Evolutionary conservation across 92 coral and sea anemone species (phyloP), one percentile per base, ranked within the genome.

Genomic region (Umimayanthus kanabou): DNA sequence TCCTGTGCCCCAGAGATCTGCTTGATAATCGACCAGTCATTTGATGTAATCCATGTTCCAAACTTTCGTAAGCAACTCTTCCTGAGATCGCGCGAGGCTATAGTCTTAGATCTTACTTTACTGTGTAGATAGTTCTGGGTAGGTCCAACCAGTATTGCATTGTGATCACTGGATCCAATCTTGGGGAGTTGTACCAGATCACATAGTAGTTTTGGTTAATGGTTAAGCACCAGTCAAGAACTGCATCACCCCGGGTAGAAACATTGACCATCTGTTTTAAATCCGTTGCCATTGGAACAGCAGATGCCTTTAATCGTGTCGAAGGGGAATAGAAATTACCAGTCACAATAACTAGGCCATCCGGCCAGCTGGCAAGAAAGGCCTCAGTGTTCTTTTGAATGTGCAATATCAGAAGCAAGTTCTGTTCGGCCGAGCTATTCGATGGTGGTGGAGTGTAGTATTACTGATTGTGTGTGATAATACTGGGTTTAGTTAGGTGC

Each of bases 121-220:
- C 37, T 5, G n/a, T n/a, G 37, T 14, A 30, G 79, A 67, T 64
- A 9, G 18, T 18, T 84, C 57, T 28, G 39, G 23, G 55, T 22
- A 88, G 81, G 14, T n/a, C 73, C 23, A 18, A 88, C 80, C 61
- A 88, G 47, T 25, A 88, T 43, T 10, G 85, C 82, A 53, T 89
- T 64, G 81, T 85, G 89, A 89, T 86, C 88, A 42, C 87, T 70
- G 25, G 75, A 64, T 37, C 90, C 87, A 70, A 90, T 79, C 79
- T 23, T 80, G 64, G 89, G 83, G 6, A 89, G 90, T 70, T 86
- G 83, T 43, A 87, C 23, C 39, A 55, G 87, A 11, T 72, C 70
- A 47, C 70, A 87, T 20, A 90, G 69, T 0, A 82, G 45, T 1
- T 86, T 86, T 33, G 39, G 85, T 55, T 69, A 70, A 80, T 90